Evolutionary conservation across 2,113 vertebrate species (phyloP).

Genomic region (Xiphophorus maculatus): DNA sequence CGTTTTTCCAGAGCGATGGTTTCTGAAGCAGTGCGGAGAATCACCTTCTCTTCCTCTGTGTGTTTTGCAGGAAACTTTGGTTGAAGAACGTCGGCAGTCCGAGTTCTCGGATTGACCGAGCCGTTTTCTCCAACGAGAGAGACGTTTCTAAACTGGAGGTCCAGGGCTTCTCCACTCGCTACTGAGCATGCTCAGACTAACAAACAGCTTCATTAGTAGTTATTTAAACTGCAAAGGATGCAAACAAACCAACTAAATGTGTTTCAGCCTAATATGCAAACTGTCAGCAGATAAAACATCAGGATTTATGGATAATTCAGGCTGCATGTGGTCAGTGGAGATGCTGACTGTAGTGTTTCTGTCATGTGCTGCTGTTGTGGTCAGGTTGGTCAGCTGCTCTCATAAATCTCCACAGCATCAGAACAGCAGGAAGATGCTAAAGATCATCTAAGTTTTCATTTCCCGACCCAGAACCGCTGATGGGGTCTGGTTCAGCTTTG

Average conservation of each 20-base stretch:
- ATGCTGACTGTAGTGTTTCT: too few species aligned
- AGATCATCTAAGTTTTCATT: too few species aligned
- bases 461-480: too few species aligned
- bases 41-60: background rate
- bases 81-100: constrained; percentile 88
- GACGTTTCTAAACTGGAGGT: constrained; percentile 86
- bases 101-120: constrained; percentile 86
- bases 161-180: constrained; percentile 84
- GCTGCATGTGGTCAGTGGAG: too few species aligned
- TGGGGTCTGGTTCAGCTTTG: too few species aligned
- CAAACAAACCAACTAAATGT: background rate
- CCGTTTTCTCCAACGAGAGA: constrained; percentile 86
- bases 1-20: background rate
- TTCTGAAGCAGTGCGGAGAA: background rate
- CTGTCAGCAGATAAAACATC: background rate
- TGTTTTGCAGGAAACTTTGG: constrained; percentile 85
- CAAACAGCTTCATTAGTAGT: background rate
- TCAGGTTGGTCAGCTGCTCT: too few species aligned
- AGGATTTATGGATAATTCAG: too few species aligned
- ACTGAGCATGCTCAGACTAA: constrained; percentile 66
- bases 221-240: background rate
- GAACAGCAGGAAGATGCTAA: too few species aligned
- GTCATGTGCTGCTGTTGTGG: too few species aligned
- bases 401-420: too few species aligned
- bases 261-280: background rate